Evolutionary conservation across 2,888 invertebrate genomes (phyloP).

Genomic region (Oscheius sp.): DNA sequence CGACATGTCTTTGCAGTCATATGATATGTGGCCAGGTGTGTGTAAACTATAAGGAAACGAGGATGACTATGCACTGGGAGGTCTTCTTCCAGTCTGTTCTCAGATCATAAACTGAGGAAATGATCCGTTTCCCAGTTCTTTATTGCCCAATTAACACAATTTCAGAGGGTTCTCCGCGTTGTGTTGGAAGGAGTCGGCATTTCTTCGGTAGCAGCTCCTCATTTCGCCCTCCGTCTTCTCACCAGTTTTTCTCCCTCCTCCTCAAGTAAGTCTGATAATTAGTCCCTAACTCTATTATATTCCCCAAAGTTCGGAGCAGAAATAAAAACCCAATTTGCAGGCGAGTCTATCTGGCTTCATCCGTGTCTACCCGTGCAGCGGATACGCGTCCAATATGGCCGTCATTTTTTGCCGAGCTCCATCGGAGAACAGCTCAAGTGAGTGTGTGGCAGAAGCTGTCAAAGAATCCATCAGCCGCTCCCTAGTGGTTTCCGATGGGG

Average conservation of each 20-base stretch:
- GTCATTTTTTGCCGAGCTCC: slow-evolving; percentile 47
- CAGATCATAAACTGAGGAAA: too few relatives aligned
- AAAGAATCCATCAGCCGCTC: slow-evolving; percentile 23
- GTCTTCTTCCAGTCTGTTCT: too few relatives aligned
- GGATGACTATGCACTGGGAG: too few relatives aligned
- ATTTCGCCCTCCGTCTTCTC: slow-evolving; percentile 67
- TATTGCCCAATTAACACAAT: neutral
- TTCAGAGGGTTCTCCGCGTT: slow-evolving; percentile 68
- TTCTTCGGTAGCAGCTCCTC: slow-evolving; percentile 61
- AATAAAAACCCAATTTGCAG: slow-evolving; percentile 37
- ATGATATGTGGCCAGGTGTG: too few relatives aligned
- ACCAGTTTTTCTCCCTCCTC: slow-evolving; percentile 55
- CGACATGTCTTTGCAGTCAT: too few relatives aligned
- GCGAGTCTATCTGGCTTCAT: slow-evolving; percentile 68
- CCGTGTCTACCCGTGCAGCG: slow-evolving; percentile 54
- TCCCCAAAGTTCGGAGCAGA: neutral
- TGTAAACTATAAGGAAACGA: too few relatives aligned
- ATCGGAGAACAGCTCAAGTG: slow-evolving; percentile 55
- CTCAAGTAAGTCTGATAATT: slow-evolving; percentile 38
- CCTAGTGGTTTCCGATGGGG: neutral
- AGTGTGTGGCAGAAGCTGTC: slow-evolving; percentile 24
- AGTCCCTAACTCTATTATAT: neutral
- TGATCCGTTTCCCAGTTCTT: too few relatives aligned
- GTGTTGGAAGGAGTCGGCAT: slow-evolving; percentile 66
- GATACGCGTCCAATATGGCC: slow-evolving; percentile 47